Evolutionary conservation across 2,113 vertebrate genomes (phyloP).

Genomic region (Sminthopsis crassicaudata): DNA sequence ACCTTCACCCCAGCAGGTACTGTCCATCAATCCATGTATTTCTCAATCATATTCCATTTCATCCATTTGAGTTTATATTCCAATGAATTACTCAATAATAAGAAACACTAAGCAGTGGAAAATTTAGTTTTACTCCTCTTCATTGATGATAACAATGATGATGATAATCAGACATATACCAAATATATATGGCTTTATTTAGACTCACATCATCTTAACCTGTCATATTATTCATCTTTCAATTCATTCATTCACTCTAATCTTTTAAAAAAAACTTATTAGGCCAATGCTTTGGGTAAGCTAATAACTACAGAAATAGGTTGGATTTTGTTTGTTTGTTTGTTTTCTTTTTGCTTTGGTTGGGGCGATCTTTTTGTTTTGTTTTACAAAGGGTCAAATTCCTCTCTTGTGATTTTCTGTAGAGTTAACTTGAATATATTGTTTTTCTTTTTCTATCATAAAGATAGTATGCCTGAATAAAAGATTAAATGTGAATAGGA

Average conservation of each 20-base stretch:
- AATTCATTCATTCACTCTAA: slow-evolving; percentile 47
- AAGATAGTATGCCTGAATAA: slow-evolving; percentile 40
- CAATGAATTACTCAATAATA: neutral
- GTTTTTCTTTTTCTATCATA: slow-evolving; percentile 52
- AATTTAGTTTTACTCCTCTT: slow-evolving; percentile 43
- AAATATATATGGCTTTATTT: neutral
- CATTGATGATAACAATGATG: slow-evolving; percentile 62
- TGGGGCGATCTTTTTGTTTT: slow-evolving; percentile 2
- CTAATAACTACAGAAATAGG: slow-evolving; percentile 26
- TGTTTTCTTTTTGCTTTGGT: neutral
- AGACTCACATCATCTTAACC: neutral
- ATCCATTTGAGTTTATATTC: slow-evolving; percentile 46
- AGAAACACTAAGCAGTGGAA: slow-evolving; percentile 22
- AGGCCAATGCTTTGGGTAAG: slow-evolving; percentile 54
- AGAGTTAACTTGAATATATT: slow-evolving; percentile 51
- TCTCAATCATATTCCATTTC: slow-evolving; percentile 65
- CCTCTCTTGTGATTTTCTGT: slow-evolving; percentile 54
- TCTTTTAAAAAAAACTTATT: slow-evolving; percentile 42
- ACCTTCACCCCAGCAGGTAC: slow-evolving; percentile 94
- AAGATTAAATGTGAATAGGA: neutral
- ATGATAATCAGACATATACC: slow-evolving; percentile 26
- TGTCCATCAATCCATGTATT: slow-evolving; percentile 91
- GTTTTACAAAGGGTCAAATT: slow-evolving; percentile 17
- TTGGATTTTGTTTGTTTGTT: neutral
- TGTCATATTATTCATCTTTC: slow-evolving; percentile 29